Base-by-base conservation (phyloP, 1,140 invertebrate genomes). In the Dinoponera quadriceps region DNA sequence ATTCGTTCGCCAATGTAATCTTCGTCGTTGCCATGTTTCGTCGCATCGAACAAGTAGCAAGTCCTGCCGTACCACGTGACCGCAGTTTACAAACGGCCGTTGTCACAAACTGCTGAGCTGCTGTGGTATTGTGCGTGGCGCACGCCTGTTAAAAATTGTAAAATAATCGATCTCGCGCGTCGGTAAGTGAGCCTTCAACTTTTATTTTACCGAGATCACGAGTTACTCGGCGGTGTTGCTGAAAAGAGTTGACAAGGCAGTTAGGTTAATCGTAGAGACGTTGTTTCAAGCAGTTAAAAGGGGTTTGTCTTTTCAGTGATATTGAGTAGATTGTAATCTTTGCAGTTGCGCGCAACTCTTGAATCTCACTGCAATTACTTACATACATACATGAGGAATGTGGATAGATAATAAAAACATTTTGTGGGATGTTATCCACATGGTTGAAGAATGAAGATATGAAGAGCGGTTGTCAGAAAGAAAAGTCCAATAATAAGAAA, bases 391-490 rank as follows among this genome's bases (percentile, higher is more conserved):
- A 68, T 71, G 25, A 68, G n/a, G 38, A 77, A 83, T 0, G 25
- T 84, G 72, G 78, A 62, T 49, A 16, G 48, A 85, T 14, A 27
- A 25, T 74, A 16, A 69, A 29, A n/a, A 33, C 59, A 11, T 27
- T 73, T 66, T 49, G 55, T 59, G 20, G 68, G 55, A 29, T 44
- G 75, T 38, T 16, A 59, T 44, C 20, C 57, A 38, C 38, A 20
- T 55, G 38, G n/a, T 59, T 65, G 13, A 68, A 27, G 7, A 78
- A 84, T 86, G 57, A 85, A 63, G 90, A 88, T 82, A 93, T 93
- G 92, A 92, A 85, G 75, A 92, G 84, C 81, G 85, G 74, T 27
- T 85, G 27, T n/a, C 89, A 89, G 22, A 88, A 92, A 27, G 88
- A 92, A 27, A 83, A 89, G 59, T 73, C 38, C 65, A 83, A 86